Evolutionary conservation across 2,888 invertebrate genomes (phyloP).

Genomic region (Heliothis peltigera): DNA sequence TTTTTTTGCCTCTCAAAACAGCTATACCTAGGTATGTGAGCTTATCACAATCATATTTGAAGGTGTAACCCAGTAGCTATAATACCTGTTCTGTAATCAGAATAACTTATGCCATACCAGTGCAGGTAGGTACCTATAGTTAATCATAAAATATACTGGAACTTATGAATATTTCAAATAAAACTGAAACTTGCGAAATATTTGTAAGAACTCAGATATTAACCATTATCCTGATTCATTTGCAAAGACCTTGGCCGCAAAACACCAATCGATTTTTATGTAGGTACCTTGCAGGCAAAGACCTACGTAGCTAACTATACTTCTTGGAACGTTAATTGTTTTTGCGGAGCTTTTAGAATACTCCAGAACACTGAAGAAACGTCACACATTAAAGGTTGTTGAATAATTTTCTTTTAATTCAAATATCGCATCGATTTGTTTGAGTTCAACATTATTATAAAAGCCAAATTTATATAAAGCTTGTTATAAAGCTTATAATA

Average conservation of each 20-base stretch:
- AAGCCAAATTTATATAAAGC: too few species aligned
- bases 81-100: conserved; percentile 5
- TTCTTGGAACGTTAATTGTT: conserved; percentile 41
- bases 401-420: neutral
- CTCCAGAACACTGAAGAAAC: conserved; percentile 8
- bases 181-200: conserved; percentile 33
- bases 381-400: neutral
- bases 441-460: too few species aligned
- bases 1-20: neutral
- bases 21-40: neutral
- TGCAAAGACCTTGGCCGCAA: conserved; percentile 56
- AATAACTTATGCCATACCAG: neutral
- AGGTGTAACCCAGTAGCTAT: conserved; percentile 14
- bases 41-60: conserved; percentile 26
- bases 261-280: conserved; percentile 52
- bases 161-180: conserved; percentile 14
- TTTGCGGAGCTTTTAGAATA: conserved; percentile 14
- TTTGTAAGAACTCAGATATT: conserved; percentile 17
- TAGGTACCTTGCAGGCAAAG: conserved; percentile 25
- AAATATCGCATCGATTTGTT: neutral
- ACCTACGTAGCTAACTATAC: conserved; percentile 30
- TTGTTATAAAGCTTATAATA: too few species aligned
- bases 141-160: neutral
- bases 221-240: conserved; percentile 58
- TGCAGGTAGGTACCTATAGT: conserved; percentile 4